Evolutionary conservation across 2,888 invertebrate genomes (phyloP), one percentile per base, ranked within the genome.

Genomic region (Diaperis boleti): DNA sequence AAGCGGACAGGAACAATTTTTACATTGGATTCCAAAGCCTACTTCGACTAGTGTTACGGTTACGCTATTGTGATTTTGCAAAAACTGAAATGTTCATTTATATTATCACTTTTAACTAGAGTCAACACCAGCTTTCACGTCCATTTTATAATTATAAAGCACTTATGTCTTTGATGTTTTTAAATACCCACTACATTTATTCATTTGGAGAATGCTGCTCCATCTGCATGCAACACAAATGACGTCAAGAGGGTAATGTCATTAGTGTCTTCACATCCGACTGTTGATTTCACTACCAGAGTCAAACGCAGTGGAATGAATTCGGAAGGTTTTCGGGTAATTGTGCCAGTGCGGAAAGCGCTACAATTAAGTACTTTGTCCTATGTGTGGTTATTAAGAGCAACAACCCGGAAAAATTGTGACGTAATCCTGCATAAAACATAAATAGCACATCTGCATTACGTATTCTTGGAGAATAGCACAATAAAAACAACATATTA

Each of bases 401-500:
- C 31, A 49, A 49, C 49, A 49, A 35, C 49, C 33, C 18, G 49
- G 33, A 49, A 49, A 49, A 49, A 22, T 22, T 26, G 26, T 26
- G 26, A 26, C 26, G 11, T 13, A 11, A n/a, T 2, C 10, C 10
- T 5, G 6, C 4, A 13, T 35, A 35, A 35, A 26, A 26, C 14
- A 35, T n/a, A 35, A 35, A 35, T 35, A 35, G 11, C 1, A 35
- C 35, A n/a, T n/a, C 26, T 8, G 6, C 26, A 26, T 26, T 26
- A 26, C 26, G 26, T 26, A 26, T 26, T 6, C 26, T 26, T 6
- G n/a, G 14, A 35, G 35, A 14, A 35, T 13, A 14, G 35, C 13
- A 35, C 11, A 35, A 35, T 35, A 35, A 35, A 14, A 35, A 35
- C 10, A 14, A 35, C 35, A 35, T 35, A 35, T 10, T 35, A 35